Conservation (phyloP, 2,888 invertebrate species). For the Synergus gifuensis region DNA sequence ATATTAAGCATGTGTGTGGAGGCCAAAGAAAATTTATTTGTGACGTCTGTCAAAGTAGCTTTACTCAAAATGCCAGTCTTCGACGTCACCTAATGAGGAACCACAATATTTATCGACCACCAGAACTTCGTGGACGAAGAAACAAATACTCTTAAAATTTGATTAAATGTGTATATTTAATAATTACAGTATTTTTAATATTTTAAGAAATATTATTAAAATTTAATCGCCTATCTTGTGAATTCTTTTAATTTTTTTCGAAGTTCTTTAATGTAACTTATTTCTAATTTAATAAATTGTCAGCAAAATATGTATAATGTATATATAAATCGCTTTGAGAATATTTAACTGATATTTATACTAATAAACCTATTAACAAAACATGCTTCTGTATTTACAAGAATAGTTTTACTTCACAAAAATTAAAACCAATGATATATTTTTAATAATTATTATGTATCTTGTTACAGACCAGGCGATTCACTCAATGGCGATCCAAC, state of each 20-base stretch:
- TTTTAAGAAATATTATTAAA: background rate
- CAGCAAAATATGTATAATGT: background rate
- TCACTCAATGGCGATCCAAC: conserved; percentile 37
- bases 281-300: background rate
- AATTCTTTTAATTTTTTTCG: too few species aligned
- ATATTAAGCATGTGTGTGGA: conserved; percentile 86
- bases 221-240: background rate
- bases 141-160: conserved; percentile 49
- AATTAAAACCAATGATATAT: background rate
- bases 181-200: background rate
- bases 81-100: conserved; percentile 64
- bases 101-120: conserved; percentile 66
- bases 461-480: conserved; percentile 54
- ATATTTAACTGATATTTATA: background rate
- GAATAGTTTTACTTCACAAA: background rate
- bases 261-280: too few species aligned
- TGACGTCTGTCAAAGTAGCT: conserved; percentile 82
- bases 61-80: conserved; percentile 84
- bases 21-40: conserved; percentile 85
- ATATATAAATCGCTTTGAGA: background rate
- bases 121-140: conserved; percentile 59
- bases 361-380: background rate
- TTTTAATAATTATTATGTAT: conserved; percentile 43
- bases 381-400: background rate
- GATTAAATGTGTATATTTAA: background rate